Conservation (phyloP, 2,797 vertebrate species). For the Catharus ustulatus region DNA sequence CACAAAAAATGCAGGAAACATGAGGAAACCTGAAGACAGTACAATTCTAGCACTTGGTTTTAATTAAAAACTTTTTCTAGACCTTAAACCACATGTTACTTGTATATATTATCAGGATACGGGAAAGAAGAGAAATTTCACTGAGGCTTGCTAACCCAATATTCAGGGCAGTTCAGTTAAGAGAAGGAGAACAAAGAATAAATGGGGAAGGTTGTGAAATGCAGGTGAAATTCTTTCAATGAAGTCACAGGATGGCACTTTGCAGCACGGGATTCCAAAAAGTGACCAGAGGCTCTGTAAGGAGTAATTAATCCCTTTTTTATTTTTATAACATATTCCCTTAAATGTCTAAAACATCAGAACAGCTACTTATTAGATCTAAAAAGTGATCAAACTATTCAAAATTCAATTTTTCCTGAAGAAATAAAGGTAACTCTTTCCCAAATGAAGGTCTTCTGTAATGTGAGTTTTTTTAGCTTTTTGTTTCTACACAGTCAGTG, state of each 20-base stretch:
- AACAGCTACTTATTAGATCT: neutral
- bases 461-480: neutral
- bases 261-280: neutral
- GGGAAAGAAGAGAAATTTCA: neutral
- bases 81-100: constrained; percentile 8
- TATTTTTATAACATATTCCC: neutral
- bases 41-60: constrained; percentile 29
- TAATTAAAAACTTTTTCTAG: constrained; percentile 34
- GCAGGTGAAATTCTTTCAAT: neutral
- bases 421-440: neutral
- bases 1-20: neutral
- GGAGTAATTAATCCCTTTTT: neutral
- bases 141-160: neutral
- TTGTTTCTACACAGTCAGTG: neutral
- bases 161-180: neutral
- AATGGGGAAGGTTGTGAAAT: neutral
- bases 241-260: neutral
- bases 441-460: neutral
- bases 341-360: neutral
- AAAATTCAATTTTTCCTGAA: neutral
- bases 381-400: neutral
- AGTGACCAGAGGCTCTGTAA: neutral
- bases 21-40: neutral
- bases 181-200: neutral
- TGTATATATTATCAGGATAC: neutral